Evolutionary conservation across 2,888 invertebrate species (phyloP), one percentile per base, ranked within the genome.

Genomic region (Cephalotes varians): DNA sequence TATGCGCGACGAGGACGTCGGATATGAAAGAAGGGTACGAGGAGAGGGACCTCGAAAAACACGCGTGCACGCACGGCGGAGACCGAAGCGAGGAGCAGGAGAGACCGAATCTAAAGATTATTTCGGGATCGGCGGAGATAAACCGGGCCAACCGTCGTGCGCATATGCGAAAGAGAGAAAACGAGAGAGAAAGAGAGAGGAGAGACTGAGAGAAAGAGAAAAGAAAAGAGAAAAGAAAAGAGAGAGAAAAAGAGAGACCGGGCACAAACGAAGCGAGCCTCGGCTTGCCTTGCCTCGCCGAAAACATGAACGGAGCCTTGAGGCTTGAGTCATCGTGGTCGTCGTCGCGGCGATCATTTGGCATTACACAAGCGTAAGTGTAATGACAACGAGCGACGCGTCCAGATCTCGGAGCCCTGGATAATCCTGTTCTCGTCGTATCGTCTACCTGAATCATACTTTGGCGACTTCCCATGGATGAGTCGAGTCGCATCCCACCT

Each of bases 141-240:
- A 93, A 93, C 93, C 93, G 93, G 93, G 93, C 93, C 93, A 93
- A 93, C 93, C n/a, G 90, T 91, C 90, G 90, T 87, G 81, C 87
- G 83, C 85, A 77, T 84, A 86, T 74, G 88, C 84, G 69, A 82
- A 85, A 86, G 84, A 69, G 49, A 65, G 28, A 25, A 4, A 40
- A 0, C 15, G 4, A 31, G 5, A 31, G 10, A 37, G 5, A 15
- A 9, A 44, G 25, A 25, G 62, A 28, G 28, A 44, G 15, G n/a
- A n/a, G n/a, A n/a, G n/a, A n/a, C n/a, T n/a, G n/a, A 47, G 28
- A 25, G 9, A 21, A 7, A 15, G 2, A 15, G 7, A 10, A 18
- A 18, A 25, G 18, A 25, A 1, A 3, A 47, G 44, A 44, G n/a
- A 28, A 1, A 67, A n/a, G 31, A 2, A n/a, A 12, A 31, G 47